Evolutionary conservation across 2,888 invertebrate species (phyloP), one percentile per base, ranked within the genome.

Genomic region (Tridacna crocea): DNA sequence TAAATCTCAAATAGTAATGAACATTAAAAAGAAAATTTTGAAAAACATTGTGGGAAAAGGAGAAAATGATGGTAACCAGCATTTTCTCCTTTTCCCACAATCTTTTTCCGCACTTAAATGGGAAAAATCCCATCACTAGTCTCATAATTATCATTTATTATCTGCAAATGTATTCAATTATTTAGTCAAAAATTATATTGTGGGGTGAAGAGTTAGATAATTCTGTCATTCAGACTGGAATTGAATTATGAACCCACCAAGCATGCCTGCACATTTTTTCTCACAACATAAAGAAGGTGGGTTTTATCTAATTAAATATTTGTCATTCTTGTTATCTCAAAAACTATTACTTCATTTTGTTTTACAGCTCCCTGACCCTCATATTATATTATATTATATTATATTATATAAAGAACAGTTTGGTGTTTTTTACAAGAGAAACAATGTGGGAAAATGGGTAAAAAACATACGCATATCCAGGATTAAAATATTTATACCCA

Each of bases 261-360:
- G 61, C 61, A 61, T 61, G 61, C 61, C 13, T 61, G 26, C 61
- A 61, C 61, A 61, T 61, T n/a, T 61, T 61, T 61, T 61, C 61
- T 24, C 61, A 61, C 61, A n/a, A 61, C 15, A 61, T 61, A 24
- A n/a, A 61, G 22, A 61, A 61, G 22, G 61, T 17, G 13, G 61
- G 13, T 17, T 22, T 61, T 61, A 61, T 61, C 61, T 61, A 24
- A 61, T 61, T 61, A 22, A 61, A 61, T 61, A 22, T 61, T 61
- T 61, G 26, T 24, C 61, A 61, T 55, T 55, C 19, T 10, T 61
- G 61, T 61, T 1, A 10, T 22, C 61, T 61, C n/a, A 58, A 10
- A 36, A 17, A 19, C 58, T 58, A 19, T 36, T 36, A 36, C 36
- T 8, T 36, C 36, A 8, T 36, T 36, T 36, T 36, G 36, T 36